Conservation (phyloP, 2,797 vertebrate genomes). For the Tokudaia muenninki region DNA sequence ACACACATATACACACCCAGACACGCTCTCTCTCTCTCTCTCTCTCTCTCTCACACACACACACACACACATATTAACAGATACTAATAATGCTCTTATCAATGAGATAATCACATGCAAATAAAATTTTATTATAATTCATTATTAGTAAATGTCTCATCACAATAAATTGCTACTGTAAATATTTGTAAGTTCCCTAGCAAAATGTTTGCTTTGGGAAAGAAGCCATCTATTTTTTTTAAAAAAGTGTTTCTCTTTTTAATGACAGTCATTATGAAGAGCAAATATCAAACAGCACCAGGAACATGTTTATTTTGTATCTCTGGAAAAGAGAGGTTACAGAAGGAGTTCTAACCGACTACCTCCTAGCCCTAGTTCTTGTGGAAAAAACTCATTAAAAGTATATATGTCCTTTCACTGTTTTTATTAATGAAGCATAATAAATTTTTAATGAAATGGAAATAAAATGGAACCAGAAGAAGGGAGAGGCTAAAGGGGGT, state of each 20-base stretch:
- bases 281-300: constrained; percentile 45
- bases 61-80: not conserved
- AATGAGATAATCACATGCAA: constrained; percentile 56
- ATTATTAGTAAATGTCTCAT: constrained; percentile 64
- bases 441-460: constrained; percentile 35
- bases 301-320: constrained; percentile 27
- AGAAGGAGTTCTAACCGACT: constrained; percentile 28
- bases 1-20: not conserved
- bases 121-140: constrained; percentile 70
- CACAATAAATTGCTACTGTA: constrained; percentile 64
- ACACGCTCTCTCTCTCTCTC: no score
- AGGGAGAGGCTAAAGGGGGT: not conserved
- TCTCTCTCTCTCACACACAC: not conserved
- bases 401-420: not conserved
- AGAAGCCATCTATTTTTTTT: constrained; percentile 62
- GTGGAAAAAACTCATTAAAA: not conserved
- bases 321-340: not conserved
- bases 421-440: constrained; percentile 38
- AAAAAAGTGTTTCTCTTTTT: constrained; percentile 58
- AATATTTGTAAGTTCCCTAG: constrained; percentile 60
- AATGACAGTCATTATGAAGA: constrained; percentile 54
- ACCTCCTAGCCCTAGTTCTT: constrained; percentile 3
- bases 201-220: constrained; percentile 63
- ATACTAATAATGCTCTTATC: constrained; percentile 37
- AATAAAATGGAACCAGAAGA: constrained; percentile 53